phyloP scores from a whole-genome alignment of 2,888 invertebrate genomes.

The Tricholauxania praeusta region DNA sequence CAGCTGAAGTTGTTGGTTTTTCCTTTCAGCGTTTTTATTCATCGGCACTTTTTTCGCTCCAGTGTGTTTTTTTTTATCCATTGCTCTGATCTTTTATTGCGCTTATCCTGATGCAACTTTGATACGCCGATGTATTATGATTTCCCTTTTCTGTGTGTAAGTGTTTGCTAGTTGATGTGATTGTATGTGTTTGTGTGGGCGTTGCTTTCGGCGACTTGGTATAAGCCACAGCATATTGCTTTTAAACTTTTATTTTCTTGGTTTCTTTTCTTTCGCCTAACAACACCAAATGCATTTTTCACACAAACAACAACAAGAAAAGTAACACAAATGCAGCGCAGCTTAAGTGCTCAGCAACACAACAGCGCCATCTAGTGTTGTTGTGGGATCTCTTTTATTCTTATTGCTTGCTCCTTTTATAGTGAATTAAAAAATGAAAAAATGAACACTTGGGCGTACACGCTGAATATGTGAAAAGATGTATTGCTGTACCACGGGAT shows the following conservation, averaged over 20 bases:
- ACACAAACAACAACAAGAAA: not conserved
- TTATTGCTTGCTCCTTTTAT: not conserved
- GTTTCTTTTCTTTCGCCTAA: not conserved
- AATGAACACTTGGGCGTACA: not conserved
- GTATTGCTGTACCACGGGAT: not conserved
- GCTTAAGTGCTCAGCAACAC: constrained; percentile 8
- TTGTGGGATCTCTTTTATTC: not conserved
- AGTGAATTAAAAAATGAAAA: not conserved
- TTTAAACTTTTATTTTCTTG: constrained; percentile 2
- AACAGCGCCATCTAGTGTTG: not conserved
- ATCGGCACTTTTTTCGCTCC: not conserved
- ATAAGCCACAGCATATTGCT: constrained; percentile 29
- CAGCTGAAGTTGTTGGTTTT: not conserved
- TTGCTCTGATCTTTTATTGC: constrained; percentile 8
- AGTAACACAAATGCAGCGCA: not conserved
- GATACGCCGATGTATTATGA: too few relatives aligned
- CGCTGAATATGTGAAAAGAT: not conserved
- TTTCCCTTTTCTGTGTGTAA: not conserved
- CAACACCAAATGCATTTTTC: not conserved
- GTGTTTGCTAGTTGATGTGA: not conserved
- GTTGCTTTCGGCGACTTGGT: constrained; percentile 4
- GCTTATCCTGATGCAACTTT: not conserved
- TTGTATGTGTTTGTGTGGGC: constrained; percentile 10
- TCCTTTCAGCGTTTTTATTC: not conserved
- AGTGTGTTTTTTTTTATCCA: not conserved